Percentiles rank a stretch among this genome's conserved stretches.
phyloP scores from a whole-genome alignment of 1,140 invertebrate genomes.

The Platorchestia sp. region DNA sequence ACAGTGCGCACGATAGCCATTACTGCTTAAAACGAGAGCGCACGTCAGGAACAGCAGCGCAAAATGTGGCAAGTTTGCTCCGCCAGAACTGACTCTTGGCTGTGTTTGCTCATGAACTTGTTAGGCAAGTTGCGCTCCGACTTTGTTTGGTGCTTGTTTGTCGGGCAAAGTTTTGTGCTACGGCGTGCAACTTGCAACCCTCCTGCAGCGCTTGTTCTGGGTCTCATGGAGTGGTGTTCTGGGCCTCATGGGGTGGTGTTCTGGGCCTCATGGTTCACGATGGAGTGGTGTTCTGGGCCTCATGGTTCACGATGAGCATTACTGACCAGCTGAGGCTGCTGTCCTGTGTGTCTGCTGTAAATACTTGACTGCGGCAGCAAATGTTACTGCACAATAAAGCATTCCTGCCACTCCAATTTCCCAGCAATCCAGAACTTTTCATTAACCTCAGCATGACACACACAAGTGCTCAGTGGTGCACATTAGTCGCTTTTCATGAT shows the following conservation, averaged over 20 bases:
- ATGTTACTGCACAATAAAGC: too few relatives aligned
- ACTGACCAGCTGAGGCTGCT: neutral
- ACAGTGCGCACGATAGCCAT: neutral
- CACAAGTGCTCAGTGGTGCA: too few relatives aligned
- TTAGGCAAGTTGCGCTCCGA: neutral
- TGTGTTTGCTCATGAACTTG: slow-evolving; percentile 15
- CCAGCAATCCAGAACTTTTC: too few relatives aligned
- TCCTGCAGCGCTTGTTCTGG: neutral
- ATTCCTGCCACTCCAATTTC: neutral
- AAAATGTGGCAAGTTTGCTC: neutral
- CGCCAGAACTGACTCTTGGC: neutral
- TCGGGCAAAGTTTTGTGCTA: neutral
- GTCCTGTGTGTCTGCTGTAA: neutral
- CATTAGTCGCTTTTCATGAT: too few relatives aligned
- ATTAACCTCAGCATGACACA: too few relatives aligned
- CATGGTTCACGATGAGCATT: neutral
- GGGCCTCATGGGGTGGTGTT: neutral
- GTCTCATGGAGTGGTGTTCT: too few relatives aligned
- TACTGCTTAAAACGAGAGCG: neutral
- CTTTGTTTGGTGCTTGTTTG: slow-evolving; percentile 36
- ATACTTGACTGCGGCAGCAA: too few relatives aligned
- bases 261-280: neutral
- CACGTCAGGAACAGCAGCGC: neutral
- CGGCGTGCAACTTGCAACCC: neutral
- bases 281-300: neutral